Evolutionary conservation across 2,888 invertebrate species (phyloP).

Genomic region (Tanaodytes sp.): DNA sequence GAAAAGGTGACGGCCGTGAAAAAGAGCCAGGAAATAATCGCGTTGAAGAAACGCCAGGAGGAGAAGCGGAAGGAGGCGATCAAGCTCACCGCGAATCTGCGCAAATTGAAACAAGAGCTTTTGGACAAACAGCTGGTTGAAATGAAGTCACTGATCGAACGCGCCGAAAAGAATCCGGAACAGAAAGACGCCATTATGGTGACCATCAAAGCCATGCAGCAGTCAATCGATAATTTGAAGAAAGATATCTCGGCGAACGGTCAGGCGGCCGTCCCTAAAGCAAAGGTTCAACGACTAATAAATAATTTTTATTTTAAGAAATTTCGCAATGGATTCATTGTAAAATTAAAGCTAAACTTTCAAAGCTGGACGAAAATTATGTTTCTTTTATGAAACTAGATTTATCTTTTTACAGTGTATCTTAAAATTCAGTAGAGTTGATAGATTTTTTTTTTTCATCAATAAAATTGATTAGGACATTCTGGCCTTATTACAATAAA

Average conservation of each 20-base stretch:
- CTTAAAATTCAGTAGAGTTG: too few species aligned
- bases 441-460: too few species aligned
- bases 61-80: constrained; percentile 83
- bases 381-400: neutral
- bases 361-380: neutral
- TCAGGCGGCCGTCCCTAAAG: constrained; percentile 73
- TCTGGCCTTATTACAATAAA: too few species aligned
- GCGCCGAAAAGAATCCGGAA: constrained; percentile 85
- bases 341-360: too few species aligned
- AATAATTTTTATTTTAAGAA: neutral
- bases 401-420: too few species aligned
- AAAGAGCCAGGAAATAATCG: constrained; percentile 76
- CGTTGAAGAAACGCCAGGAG: constrained; percentile 82
- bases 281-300: too few species aligned
- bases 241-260: constrained; percentile 79
- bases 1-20: constrained; percentile 74
- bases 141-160: constrained; percentile 86
- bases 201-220: constrained; percentile 87
- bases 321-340: too few species aligned
- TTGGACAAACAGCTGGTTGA: constrained; percentile 92
- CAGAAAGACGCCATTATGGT: constrained; percentile 84
- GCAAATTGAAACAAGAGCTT: constrained; percentile 88
- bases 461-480: too few species aligned
- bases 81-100: constrained; percentile 85
- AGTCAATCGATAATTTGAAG: constrained; percentile 85